These are phyloP conservation scores for Anser brachyrhynchus DNA, from an alignment of 2,113 vertebrate genomes.

Conservation along the genomic window DNA sequence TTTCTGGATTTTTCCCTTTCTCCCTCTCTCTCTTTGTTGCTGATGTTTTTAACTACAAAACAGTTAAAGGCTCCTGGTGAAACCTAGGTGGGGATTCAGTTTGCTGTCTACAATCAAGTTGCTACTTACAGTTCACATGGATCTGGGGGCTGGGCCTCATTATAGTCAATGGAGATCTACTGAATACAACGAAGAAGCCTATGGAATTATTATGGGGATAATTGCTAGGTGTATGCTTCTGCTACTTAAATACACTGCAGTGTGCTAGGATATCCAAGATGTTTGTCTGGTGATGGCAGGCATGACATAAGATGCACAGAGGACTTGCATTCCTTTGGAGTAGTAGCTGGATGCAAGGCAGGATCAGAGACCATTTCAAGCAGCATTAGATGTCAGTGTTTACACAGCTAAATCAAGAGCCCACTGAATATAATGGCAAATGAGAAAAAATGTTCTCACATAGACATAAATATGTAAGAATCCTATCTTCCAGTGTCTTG, in stretches of 20 bases:
- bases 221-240: neutral
- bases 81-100: neutral
- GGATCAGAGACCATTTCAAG: neutral
- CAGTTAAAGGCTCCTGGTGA: neutral
- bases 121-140: neutral
- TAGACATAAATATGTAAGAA: neutral
- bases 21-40: neutral
- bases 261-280: neutral
- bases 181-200: neutral
- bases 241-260: neutral
- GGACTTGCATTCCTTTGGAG: neutral
- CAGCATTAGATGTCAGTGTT: neutral
- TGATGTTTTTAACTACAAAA: neutral
- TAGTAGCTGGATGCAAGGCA: neutral
- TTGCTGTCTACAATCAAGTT: neutral
- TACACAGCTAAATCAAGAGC: neutral
- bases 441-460: neutral
- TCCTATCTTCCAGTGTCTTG: neutral
- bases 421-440: neutral
- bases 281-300: neutral
- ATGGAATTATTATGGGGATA: neutral
- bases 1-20: neutral
- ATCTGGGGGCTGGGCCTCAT: neutral
- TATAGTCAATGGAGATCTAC: neutral
- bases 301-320: neutral